Conservation (phyloP, 2,888 invertebrate species). For the Macrophya annulata region DNA sequence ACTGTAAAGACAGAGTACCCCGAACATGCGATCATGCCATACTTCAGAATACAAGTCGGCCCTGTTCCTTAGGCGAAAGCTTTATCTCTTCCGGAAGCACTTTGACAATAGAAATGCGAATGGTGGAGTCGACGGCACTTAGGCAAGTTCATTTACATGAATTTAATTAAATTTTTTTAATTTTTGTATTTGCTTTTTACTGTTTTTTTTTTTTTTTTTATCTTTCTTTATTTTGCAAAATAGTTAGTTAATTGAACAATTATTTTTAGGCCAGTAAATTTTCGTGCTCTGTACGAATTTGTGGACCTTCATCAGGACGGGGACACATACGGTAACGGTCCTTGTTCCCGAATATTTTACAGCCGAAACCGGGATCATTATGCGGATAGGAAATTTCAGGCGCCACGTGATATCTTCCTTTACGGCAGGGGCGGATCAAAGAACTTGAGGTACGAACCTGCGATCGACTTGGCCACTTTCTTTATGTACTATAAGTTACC, state of each 20-base stretch:
- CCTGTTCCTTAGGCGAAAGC: conserved; percentile 91
- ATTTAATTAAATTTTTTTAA: conserved; percentile 36
- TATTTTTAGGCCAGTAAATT: conserved; percentile 88
- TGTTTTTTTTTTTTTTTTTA: background rate
- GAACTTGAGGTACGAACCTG: conserved; percentile 85
- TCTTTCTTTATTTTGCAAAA: background rate
- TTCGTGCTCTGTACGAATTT: conserved; percentile 93
- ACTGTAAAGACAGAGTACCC: conserved; percentile 91
- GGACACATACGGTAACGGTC: conserved; percentile 87
- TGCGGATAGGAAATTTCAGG: conserved; percentile 89
- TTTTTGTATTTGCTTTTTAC: background rate
- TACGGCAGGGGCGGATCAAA: conserved; percentile 92
- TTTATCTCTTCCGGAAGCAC: conserved; percentile 91
- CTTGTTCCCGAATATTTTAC: conserved; percentile 89
- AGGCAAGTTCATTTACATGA: conserved; percentile 82
- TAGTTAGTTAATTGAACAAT: background rate
- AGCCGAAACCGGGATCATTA: conserved; percentile 84
- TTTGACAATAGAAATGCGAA: conserved; percentile 89
- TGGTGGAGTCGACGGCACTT: conserved; percentile 91
- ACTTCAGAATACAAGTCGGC: conserved; percentile 84
- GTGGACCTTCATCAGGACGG: conserved; percentile 94
- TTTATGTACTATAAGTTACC: background rate
- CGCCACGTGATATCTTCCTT: conserved; percentile 91
- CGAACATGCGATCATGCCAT: conserved; percentile 92
- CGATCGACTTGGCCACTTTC: background rate